Percentiles rank a stretch among this genome's conserved stretches.
These are phyloP conservation scores for Caerostris darwini DNA, from an alignment of 1,140 invertebrate species.

Conservation along the genomic window DNA sequence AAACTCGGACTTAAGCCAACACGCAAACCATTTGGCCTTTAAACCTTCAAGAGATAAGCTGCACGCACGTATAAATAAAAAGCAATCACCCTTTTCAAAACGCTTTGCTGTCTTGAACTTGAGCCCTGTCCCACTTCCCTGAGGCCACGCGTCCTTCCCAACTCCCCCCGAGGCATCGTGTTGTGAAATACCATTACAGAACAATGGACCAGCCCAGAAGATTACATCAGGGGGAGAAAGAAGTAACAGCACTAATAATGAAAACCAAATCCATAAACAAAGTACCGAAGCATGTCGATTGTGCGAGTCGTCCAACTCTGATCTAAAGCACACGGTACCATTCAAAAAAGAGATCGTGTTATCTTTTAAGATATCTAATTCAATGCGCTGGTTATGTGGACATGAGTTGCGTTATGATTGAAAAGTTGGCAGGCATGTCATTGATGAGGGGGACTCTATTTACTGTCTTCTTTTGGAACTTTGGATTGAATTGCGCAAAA, in stretches of 20 bases:
- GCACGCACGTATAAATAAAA: slow-evolving; percentile 29
- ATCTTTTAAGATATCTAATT: background rate
- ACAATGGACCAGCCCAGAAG: slow-evolving; percentile 17
- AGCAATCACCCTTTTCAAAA: slow-evolving; percentile 28
- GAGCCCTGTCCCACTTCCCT: slow-evolving; percentile 21
- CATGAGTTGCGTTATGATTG: background rate
- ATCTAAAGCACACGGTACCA: slow-evolving; percentile 4
- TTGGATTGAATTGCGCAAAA: background rate
- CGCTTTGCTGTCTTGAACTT: slow-evolving; percentile 13
- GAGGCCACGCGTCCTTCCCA: slow-evolving; percentile 8
- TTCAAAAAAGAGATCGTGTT: background rate
- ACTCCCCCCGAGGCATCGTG: background rate
- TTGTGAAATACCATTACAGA: background rate
- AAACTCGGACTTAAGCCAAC: background rate
- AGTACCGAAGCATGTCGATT: slow-evolving; percentile 38
- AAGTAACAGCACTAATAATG: background rate
- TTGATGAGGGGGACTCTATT: background rate
- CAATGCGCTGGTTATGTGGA: background rate
- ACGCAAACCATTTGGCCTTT: background rate
- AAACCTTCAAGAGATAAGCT: background rate
- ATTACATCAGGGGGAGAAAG: background rate
- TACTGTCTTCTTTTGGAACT: background rate
- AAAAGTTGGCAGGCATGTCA: background rate
- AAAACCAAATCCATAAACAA: slow-evolving; percentile 28
- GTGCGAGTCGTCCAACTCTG: background rate